Conservation (phyloP, 2,888 invertebrate species). For the Brachyptera risi region DNA sequence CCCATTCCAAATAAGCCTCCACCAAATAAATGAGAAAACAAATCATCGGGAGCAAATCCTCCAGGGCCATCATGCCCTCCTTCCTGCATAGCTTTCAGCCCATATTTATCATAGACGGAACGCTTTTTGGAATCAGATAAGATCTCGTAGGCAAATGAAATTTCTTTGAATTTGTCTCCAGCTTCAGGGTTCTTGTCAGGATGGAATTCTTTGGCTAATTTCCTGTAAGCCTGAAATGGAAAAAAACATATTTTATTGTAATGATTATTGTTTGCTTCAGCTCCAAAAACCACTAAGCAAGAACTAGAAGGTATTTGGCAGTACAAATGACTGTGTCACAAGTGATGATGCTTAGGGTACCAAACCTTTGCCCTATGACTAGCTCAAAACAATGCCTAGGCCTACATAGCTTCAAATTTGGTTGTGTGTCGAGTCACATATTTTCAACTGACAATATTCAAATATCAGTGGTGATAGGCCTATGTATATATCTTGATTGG, state of each 20-base stretch:
- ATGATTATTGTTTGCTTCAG: no score
- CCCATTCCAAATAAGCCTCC: conserved; percentile 59
- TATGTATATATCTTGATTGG: no score
- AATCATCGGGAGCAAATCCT: conserved; percentile 56
- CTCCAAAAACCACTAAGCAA: neutral
- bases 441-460: no score
- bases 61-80: conserved; percentile 56
- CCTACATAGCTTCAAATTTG: no score
- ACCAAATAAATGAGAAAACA: conserved; percentile 66
- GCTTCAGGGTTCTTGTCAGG: conserved; percentile 86
- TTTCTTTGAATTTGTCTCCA: conserved; percentile 93
- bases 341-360: no score
- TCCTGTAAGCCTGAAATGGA: conserved; percentile 75
- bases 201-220: conserved; percentile 90
- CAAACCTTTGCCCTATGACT: no score
- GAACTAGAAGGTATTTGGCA: no score
- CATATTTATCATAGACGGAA: conserved; percentile 79
- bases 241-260: no score
- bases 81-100: conserved; percentile 84
- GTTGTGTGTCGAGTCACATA: no score
- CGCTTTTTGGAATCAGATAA: conserved; percentile 85
- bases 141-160: conserved; percentile 92
- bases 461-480: no score
- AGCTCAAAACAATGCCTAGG: no score
- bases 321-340: no score